phyloP scores from a whole-genome alignment of 1,140 invertebrate genomes.

The Psilanteris sp. region DNA sequence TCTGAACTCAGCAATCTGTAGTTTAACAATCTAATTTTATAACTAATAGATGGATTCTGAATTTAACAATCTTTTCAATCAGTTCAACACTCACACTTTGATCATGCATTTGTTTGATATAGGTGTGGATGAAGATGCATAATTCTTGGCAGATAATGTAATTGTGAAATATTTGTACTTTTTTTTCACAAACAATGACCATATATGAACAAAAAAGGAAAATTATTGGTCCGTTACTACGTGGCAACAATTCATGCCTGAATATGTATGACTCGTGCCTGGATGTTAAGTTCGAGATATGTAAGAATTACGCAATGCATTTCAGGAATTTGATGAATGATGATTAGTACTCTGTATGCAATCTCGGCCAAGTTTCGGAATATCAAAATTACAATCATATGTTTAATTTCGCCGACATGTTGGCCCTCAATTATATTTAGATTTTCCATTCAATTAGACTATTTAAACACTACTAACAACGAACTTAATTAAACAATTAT shows the following conservation, averaged over 20 bases:
- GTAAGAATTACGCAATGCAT: slow-evolving; percentile 48
- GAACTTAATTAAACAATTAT: slow-evolving; percentile 12
- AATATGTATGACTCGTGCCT: slow-evolving; percentile 16
- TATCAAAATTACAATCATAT: slow-evolving; percentile 57
- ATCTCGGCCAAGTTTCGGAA: slow-evolving; percentile 50
- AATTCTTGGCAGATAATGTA: slow-evolving; percentile 2
- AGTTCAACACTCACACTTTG: too few relatives aligned
- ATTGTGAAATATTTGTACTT: slow-evolving; percentile 12
- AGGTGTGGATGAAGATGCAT: neutral
- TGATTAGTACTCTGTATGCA: slow-evolving; percentile 43
- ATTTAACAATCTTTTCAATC: too few relatives aligned
- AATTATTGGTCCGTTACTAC: slow-evolving; percentile 5
- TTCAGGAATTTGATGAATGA: slow-evolving; percentile 56
- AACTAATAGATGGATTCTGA: too few relatives aligned
- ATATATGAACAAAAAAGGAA: slow-evolving; percentile 11
- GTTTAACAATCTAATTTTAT: too few relatives aligned
- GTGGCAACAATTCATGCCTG: slow-evolving; percentile 2
- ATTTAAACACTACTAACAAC: slow-evolving; percentile 14
- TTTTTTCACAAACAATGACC: too few relatives aligned
- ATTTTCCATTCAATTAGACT: slow-evolving; percentile 44
- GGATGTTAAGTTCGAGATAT: slow-evolving; percentile 19
- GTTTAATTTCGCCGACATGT: slow-evolving; percentile 51
- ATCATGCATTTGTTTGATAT: too few relatives aligned
- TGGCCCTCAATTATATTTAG: slow-evolving; percentile 54
- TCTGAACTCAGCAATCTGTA: too few relatives aligned